phyloP scores from a whole-genome alignment of 2,113 vertebrate species.

The Misgurnus anguillicaudatus region DNA sequence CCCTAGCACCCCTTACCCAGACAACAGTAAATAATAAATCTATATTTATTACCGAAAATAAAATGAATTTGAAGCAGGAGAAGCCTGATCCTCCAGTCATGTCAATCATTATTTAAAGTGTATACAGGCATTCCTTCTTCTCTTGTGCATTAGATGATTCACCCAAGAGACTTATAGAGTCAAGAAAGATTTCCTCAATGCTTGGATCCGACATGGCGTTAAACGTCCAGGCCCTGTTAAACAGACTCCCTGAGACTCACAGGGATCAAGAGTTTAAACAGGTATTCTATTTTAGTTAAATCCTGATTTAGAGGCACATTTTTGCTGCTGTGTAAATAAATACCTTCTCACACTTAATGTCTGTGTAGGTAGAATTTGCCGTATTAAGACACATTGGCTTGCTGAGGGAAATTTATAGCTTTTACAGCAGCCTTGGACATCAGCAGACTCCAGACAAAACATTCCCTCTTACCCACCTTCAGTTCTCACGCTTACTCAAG shows the following conservation, averaged over 20 bases:
- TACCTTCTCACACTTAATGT: background rate
- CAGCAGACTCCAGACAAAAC: slow-evolving; percentile 70
- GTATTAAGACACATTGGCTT: slow-evolving; percentile 74
- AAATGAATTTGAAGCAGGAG: no score
- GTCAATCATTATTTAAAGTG: no score
- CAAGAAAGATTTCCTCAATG: slow-evolving; percentile 20
- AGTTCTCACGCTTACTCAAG: slow-evolving; percentile 90
- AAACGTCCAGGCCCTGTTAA: slow-evolving; percentile 71
- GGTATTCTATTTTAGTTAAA: slow-evolving; percentile 63
- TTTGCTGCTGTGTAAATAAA: background rate
- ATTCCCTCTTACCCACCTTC: slow-evolving; percentile 80
- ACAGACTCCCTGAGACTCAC: slow-evolving; percentile 66
- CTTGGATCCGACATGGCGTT: slow-evolving; percentile 74
- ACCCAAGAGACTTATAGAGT: slow-evolving; percentile 35
- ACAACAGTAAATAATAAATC: slow-evolving; percentile 58
- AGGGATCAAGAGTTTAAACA: slow-evolving; percentile 73
- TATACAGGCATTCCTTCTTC: background rate
- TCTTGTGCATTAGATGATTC: slow-evolving; percentile 53
- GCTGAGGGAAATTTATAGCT: slow-evolving; percentile 80
- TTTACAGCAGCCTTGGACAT: slow-evolving; percentile 85
- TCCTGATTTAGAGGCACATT: background rate
- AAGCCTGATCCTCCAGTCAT: no score
- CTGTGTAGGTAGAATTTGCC: slow-evolving; percentile 78
- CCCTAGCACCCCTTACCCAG: slow-evolving; percentile 28
- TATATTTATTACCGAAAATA: background rate